Evolutionary conservation across 2,113 vertebrate species (phyloP), one percentile per base, ranked within the genome.

Genomic region (Periophthalmus modestus): DNA sequence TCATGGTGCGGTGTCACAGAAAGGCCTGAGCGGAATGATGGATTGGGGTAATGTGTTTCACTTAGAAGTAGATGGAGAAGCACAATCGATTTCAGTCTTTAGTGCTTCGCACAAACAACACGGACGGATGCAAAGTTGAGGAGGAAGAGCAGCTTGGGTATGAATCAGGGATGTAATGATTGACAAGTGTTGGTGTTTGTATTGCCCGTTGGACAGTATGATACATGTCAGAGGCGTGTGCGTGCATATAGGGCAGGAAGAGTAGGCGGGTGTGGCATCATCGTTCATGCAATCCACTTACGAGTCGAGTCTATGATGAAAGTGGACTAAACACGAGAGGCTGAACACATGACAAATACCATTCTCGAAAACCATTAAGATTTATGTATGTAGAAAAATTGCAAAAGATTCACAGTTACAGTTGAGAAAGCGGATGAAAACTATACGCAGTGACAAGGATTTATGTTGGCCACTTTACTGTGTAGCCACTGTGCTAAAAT

Each of bases 31-130:
- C 68, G 78, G 77, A 87, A 88, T 90, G 81, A 88, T 52, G 52
- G 75, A 90, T 83, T 59, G 34, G 72, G 79, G 82, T 86, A 84
- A 86, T 86, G 82, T 54, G 19, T 85, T 82, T 86, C 70, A 54
- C 72, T 75, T 66, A 78, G 75, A 77, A 83, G 59, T 73, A 80
- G 79, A 77, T 62, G 72, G 68, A 77, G 70, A 63, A 74, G 78
- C 47, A 7, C 70, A 81, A 88, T 91, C 88, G 73, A 89, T 87
- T 59, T 72, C 52, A 43, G 59, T 73, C 18, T 59, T 33, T 74
- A 81, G 77, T 57, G 58, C 68, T 88, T 59, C 46, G 74, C 74
- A 18, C 21, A 48, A 19, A 58, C 36, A 68, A 62, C 59, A 62
- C 28, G 67, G 69, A 79, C 34, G 28, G 52, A 55, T 34, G 19